Conservation (phyloP, 2,888 invertebrate genomes). For the Ethmia dodecea region DNA sequence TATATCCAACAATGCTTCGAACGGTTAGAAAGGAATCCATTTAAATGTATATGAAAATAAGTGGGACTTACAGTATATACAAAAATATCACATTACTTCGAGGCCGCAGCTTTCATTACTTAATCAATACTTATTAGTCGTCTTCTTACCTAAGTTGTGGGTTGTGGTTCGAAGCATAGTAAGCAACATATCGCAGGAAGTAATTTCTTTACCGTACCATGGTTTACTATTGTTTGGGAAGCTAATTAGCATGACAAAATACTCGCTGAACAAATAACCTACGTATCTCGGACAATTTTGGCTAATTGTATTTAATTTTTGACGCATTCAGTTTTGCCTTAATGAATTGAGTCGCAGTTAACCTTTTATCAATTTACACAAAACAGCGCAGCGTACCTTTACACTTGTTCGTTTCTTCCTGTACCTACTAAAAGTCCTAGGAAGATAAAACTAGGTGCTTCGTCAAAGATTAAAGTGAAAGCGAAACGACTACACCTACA, state of each 20-base stretch:
- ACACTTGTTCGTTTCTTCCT: constrained; percentile 27
- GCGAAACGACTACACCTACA: constrained; percentile 48
- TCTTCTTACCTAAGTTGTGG: constrained; percentile 66
- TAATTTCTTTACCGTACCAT: not conserved
- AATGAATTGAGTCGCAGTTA: not conserved
- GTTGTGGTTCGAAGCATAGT: constrained; percentile 62
- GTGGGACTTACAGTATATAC: constrained; percentile 77
- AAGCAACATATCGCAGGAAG: constrained; percentile 47
- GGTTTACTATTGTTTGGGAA: constrained; percentile 6
- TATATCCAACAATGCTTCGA: constrained; percentile 58
- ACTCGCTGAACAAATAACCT: no score
- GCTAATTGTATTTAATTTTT: no score
- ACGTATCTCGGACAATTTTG: no score
- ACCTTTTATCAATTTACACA: constrained; percentile 13
- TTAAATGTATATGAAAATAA: constrained; percentile 78
- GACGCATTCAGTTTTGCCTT: no score
- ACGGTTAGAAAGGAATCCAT: constrained; percentile 69
- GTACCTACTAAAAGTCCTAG: constrained; percentile 38
- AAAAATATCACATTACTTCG: constrained; percentile 78
- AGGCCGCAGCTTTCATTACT: constrained; percentile 77
- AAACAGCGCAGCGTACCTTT: constrained; percentile 29
- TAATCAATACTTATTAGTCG: constrained; percentile 66
- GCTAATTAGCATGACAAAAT: constrained; percentile 12
- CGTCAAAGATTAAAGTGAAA: constrained; percentile 40
- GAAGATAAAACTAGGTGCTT: constrained; percentile 44